These are phyloP conservation scores for Papilio helenus DNA, from an alignment of 1,140 invertebrate genomes.

Conservation along the genomic window DNA sequence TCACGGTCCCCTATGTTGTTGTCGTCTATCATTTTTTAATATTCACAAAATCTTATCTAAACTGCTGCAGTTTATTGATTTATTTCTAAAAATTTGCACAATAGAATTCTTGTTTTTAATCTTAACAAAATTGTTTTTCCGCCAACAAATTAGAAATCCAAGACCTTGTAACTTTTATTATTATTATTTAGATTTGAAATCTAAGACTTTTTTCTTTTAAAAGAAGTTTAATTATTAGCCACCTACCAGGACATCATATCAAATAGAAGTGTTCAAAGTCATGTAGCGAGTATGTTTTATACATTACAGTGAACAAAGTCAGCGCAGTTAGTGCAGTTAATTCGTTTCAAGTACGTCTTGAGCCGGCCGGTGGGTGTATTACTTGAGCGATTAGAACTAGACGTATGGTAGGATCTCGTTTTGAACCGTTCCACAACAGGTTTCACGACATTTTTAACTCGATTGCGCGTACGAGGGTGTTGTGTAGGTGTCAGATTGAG, in stretches of 20 bases:
- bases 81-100: not conserved
- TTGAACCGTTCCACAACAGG: slow-evolving; percentile 27
- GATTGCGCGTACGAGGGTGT: slow-evolving; percentile 24
- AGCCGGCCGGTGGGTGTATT: slow-evolving; percentile 29
- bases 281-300: not conserved
- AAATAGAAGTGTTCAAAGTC: not conserved
- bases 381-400: slow-evolving; percentile 37
- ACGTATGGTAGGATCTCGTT: slow-evolving; percentile 36
- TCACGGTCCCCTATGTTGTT: not conserved
- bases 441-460: slow-evolving; percentile 35
- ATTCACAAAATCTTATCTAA: slow-evolving; percentile 12
- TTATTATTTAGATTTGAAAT: too few species aligned
- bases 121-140: too few species aligned
- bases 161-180: too few species aligned
- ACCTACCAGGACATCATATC: not conserved
- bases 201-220: too few species aligned
- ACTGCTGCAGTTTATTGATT: not conserved
- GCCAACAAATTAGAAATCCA: too few species aligned
- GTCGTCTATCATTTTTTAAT: not conserved
- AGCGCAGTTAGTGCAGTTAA: slow-evolving; percentile 8
- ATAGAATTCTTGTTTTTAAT: not conserved
- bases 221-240: not conserved
- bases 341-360: slow-evolving; percentile 32
- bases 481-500: slow-evolving; percentile 33
- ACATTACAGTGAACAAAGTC: not conserved